These are phyloP conservation scores for Zele albiditarsus DNA, from an alignment of 2,888 invertebrate genomes.

Conservation along the genomic window DNA sequence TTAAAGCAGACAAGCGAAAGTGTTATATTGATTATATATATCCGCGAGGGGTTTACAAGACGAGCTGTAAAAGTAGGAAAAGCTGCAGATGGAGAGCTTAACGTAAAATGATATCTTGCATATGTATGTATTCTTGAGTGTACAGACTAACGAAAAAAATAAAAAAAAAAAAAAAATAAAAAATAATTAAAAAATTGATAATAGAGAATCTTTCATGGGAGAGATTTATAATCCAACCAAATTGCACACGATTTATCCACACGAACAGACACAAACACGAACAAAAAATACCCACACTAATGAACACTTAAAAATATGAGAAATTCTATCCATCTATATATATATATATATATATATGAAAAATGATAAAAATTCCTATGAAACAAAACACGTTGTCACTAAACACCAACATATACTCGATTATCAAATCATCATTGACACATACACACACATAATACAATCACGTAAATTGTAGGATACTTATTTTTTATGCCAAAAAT, in stretches of 20 bases:
- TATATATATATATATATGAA: conserved; percentile 32
- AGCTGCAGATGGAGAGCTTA: conserved; percentile 62
- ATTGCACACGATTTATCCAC: not conserved
- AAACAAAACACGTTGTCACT: conserved; percentile 46
- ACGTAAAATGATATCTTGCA: conserved; percentile 45
- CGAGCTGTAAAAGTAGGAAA: conserved; percentile 35
- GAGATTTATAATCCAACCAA: conserved; percentile 9
- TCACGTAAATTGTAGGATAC: conserved; percentile 65
- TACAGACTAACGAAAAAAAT: conserved; percentile 53
- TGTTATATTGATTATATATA: conserved; percentile 51
- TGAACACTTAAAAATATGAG: not conserved
- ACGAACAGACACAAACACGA: not conserved
- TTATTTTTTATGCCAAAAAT: conserved; percentile 71
- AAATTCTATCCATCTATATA: conserved; percentile 23
- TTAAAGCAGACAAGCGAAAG: not conserved
- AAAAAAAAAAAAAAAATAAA: not conserved
- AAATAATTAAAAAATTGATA: not conserved
- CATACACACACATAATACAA: conserved; percentile 38
- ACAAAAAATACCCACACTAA: not conserved
- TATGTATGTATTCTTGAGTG: conserved; percentile 60
- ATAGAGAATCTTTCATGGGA: not conserved
- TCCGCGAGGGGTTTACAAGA: conserved; percentile 59
- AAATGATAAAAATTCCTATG: not conserved
- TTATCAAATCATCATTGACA: conserved; percentile 37
- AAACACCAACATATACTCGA: conserved; percentile 37